Evolutionary conservation across 2,797 vertebrate genomes (phyloP), one percentile per base, ranked within the genome.

Genomic region (Xenopus petersii): DNA sequence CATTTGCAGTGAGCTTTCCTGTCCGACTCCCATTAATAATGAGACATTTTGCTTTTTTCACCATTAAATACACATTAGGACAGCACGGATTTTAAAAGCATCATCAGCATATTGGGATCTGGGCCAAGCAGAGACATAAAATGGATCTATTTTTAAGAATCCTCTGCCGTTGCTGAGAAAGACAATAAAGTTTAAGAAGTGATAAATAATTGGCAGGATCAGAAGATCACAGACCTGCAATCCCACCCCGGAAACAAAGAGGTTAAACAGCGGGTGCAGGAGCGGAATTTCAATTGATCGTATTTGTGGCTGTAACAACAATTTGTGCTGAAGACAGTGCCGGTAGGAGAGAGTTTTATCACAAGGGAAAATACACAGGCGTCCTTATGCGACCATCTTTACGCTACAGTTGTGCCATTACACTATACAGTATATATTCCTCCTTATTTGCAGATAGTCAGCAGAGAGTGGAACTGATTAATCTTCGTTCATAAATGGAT

Each of bases 161-260:
- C 86, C 85, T 83, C 71, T 80, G 81, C 85, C 84, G 83, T 87
- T 89, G 86, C 82, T 86, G 83, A 79, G 82, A 87, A 79, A 81
- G 82, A 78, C 76, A 85, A 87, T 86, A 88, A 89, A 87, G 61
- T 48, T 55, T 71, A 17, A 54, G 64, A 56, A 61, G 56, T 71
- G n/a, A 77, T 77, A 55, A 67, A 77, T 77, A 64, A 55, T 46
- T 4, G 36, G 64, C n/a, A 12, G 61, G 11, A 51, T 17, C 30
- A 64, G 36, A 24, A 47, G 70, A 36, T 63, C 64, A 30, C 3
- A n/a, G 63, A 62, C 70, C 75, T 49, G 30, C 70, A 72, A 67
- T 67, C 69, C 64, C 36, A 42, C 36, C 36, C 36, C 36, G 6
- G 8, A 42, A 42, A 42, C 5, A 42, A 42, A 77, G 58, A 62